Conservation (phyloP, 2,888 invertebrate species). For the Cephus pygmeus region DNA sequence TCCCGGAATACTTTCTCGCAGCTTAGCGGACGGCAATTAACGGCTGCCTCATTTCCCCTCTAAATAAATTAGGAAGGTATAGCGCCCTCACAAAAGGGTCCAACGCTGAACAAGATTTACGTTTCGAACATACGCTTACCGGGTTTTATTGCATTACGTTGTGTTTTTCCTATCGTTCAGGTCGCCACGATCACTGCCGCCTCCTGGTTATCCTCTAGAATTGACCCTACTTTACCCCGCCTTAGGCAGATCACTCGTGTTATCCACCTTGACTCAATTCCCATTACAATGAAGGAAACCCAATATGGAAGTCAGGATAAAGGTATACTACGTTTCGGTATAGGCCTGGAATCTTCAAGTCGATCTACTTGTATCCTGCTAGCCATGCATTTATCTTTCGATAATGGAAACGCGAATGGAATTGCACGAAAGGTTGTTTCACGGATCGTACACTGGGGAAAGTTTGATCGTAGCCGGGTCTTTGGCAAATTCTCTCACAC, state of each 20-base stretch:
- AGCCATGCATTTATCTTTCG: neutral
- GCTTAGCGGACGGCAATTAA: slow-evolving; percentile 59
- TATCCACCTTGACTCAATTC: neutral
- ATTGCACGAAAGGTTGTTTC: neutral
- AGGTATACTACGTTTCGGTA: neutral
- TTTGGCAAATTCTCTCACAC: slow-evolving; percentile 24
- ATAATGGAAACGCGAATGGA: neutral
- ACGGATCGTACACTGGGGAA: neutral
- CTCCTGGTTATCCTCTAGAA: slow-evolving; percentile 32
- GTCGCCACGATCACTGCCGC: neutral
- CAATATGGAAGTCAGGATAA: neutral
- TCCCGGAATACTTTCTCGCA: slow-evolving; percentile 50
- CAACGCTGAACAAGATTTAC: slow-evolving; percentile 12
- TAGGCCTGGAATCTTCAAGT: too few relatives aligned
- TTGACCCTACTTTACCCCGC: slow-evolving; percentile 36
- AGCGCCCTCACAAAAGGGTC: slow-evolving; percentile 21
- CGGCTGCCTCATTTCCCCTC: slow-evolving; percentile 44
- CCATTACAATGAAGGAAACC: neutral
- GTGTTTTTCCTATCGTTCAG: slow-evolving; percentile 45
- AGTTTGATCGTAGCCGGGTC: slow-evolving; percentile 5
- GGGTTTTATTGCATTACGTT: slow-evolving; percentile 58
- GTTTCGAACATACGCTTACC: slow-evolving; percentile 32
- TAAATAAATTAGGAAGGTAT: slow-evolving; percentile 43
- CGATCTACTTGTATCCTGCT: neutral
- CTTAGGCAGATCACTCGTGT: neutral